Evolutionary conservation across 2,113 vertebrate genomes (phyloP).

Genomic region (Loxodonta africana): DNA sequence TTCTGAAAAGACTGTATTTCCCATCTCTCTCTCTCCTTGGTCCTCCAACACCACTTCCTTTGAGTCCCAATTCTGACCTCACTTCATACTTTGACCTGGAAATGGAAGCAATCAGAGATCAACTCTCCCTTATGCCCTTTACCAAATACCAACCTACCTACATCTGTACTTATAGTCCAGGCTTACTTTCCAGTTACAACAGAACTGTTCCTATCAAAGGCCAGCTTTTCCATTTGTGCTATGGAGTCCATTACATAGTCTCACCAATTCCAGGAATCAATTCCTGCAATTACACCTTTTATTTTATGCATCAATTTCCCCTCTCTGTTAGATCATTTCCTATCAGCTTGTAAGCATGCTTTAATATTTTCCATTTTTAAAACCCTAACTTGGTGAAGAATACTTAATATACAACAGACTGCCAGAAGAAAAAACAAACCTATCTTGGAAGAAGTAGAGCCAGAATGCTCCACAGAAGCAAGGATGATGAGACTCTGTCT

Average conservation of each 20-base stretch:
- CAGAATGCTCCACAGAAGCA: too few relatives aligned
- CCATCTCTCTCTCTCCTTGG: neutral
- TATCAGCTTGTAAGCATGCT: slow-evolving; percentile 7
- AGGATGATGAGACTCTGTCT: too few relatives aligned
- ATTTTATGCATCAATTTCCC: neutral
- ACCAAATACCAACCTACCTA: slow-evolving; percentile 39
- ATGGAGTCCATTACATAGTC: neutral
- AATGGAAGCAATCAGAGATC: neutral
- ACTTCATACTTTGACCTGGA: neutral
- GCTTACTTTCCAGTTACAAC: neutral
- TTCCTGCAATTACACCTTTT: neutral
- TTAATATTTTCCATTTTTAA: neutral
- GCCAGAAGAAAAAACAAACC: too few relatives aligned
- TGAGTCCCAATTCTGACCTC: neutral
- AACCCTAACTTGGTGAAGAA: neutral
- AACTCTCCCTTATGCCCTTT: neutral
- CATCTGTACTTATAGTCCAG: neutral
- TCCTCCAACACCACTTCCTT: neutral
- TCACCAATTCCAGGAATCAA: slow-evolving; percentile 35
- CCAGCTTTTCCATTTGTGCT: neutral
- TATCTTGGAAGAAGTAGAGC: too few relatives aligned
- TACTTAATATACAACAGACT: too few relatives aligned
- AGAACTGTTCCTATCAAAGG: neutral
- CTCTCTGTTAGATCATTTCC: neutral
- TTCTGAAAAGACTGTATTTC: slow-evolving; percentile 16